Evolutionary conservation across 2,797 vertebrate genomes (phyloP), one percentile per base, ranked within the genome.

Genomic region (Carcharodon carcharias): DNA sequence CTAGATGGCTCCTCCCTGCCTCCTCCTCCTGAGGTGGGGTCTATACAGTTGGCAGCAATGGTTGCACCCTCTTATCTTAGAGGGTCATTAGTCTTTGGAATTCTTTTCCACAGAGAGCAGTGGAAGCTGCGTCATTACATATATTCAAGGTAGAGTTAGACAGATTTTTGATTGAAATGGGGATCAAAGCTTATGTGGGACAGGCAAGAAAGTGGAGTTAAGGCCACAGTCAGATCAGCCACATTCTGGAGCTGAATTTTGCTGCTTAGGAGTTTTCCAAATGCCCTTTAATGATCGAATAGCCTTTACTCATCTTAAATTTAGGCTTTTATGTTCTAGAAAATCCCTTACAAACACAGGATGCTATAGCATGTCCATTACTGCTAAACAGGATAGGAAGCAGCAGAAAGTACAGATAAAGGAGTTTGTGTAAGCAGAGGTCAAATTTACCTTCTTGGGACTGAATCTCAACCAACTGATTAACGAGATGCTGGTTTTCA

Each of bases 361-460:
- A 14, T 58, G 35, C 31, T 6, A 26, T 67, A 61, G 40, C 18
- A 11, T 26, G 21, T n/a, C 88, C 14, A n/a, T 35, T 91, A 35
- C 5, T 61, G 87, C 6, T 56, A 89, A 89, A 31, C 11, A 56
- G 11, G 1, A 28, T 31, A 61, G 0, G 91, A 31, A 61, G 16
- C 1, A 18, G 14, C 31, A 61, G 31, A 58, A 61, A n/a, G 35
- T 91, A 35, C 63, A 45, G 91, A 93, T 65, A 63, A 63, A 92
- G 56, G 89, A n/a, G 35, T n/a, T n/a, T 18, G 11, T 67, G 35
- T 58, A n/a, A n/a, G 3, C 56, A 91, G 31, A 63, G 58, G 63
- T 91, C 11, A 2, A n/a, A 94, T 97, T 58, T 97, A 99, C 99
- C 99, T 98, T 98, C 99, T 96, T 98, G 98, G 40, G 98, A 97